Evolutionary conservation across 2,797 vertebrate species (phyloP).

Genomic region (Myotis vivesi): DNA sequence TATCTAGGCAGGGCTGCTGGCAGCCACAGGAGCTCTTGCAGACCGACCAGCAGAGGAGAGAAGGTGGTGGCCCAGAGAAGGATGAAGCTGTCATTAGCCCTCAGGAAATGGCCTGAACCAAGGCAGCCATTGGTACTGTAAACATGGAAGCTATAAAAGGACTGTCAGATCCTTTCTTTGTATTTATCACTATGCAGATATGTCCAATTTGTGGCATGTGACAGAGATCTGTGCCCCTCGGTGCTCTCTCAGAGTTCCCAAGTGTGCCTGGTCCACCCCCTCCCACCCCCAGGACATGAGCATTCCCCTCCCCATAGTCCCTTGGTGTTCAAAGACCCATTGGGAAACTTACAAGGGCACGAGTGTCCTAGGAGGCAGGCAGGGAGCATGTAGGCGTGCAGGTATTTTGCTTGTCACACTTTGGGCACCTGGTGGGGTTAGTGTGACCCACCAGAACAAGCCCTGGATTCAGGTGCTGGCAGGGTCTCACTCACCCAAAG

Average conservation of each 20-base stretch:
- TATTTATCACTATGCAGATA: background rate
- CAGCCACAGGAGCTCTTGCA: conserved; percentile 36
- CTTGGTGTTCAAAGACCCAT: background rate
- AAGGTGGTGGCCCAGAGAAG: conserved; percentile 57
- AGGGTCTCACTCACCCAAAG: background rate
- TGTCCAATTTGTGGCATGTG: background rate
- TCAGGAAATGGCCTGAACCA: conserved; percentile 66
- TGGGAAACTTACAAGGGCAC: background rate
- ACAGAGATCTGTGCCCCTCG: background rate
- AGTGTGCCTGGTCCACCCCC: background rate
- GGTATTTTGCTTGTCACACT: background rate
- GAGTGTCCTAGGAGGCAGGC: background rate
- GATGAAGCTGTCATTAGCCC: conserved; percentile 65
- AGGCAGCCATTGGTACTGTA: conserved; percentile 57
- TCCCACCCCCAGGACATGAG: background rate
- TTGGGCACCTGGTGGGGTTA: background rate
- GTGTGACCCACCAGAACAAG: background rate
- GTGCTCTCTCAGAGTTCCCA: background rate
- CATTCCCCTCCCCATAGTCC: background rate
- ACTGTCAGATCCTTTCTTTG: background rate
- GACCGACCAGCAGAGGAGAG: conserved; percentile 66
- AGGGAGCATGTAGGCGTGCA: background rate
- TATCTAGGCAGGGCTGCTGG: conserved; percentile 67
- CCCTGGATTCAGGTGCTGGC: background rate
- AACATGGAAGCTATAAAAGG: conserved; percentile 41